A percentile compares a stretch with the other conserved stretches of the same genome.
Conservation (phyloP, 2,797 vertebrate genomes). For the Hypotaenidia okinawae region DNA sequence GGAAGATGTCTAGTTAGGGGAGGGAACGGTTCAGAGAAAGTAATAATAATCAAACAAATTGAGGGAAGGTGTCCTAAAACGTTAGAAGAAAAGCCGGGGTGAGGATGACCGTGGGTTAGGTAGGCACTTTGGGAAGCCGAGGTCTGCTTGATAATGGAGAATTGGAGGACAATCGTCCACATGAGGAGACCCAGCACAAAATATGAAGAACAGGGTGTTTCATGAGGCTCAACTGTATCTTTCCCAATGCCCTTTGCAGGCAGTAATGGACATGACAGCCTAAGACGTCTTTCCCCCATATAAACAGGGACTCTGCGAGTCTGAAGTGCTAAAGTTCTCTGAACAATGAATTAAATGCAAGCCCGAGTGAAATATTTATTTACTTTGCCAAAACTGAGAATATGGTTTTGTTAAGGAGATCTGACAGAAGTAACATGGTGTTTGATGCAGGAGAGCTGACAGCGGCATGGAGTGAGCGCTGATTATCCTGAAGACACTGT, state of each 20-base stretch:
- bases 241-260: neutral
- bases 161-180: neutral
- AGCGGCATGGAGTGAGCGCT: conserved; percentile 86
- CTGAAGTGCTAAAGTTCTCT: conserved; percentile 46
- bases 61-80: conserved; percentile 50
- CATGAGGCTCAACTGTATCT: neutral
- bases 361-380: conserved; percentile 76
- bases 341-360: conserved; percentile 64
- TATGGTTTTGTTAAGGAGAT: conserved; percentile 79
- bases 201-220: neutral
- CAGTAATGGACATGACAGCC: neutral
- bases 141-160: neutral
- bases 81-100: neutral
- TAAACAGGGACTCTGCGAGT: conserved; percentile 33
- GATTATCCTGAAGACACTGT: conserved; percentile 97
- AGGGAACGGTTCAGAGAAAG: conserved; percentile 38
- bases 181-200: neutral
- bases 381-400: conserved; percentile 85
- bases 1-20: conserved; percentile 47
- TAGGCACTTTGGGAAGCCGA: neutral
- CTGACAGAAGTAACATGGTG: conserved; percentile 84
- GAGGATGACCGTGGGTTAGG: neutral
- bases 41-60: conserved; percentile 70
- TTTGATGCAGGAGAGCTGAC: conserved; percentile 81
- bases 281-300: neutral